A percentile compares a stretch with the other conserved stretches of the same genome.
Evolutionary conservation across 2,797 vertebrate species (phyloP).

Genomic region (Smutsia gigantea): DNA sequence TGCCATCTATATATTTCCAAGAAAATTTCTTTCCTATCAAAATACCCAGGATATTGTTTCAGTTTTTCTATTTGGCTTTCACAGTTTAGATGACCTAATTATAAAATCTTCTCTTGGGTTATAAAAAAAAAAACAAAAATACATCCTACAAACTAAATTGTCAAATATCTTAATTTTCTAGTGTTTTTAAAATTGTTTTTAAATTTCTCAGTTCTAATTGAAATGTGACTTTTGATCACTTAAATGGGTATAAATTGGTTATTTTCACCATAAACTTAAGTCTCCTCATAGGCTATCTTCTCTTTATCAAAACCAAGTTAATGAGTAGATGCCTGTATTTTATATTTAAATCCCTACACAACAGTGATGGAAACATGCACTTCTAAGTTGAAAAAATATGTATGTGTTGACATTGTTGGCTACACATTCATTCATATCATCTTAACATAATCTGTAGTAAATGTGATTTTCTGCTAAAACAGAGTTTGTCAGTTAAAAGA

Average conservation of each 20-base stretch:
- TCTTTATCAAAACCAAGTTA: constrained; percentile 28
- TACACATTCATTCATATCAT: constrained; percentile 38
- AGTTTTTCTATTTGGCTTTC: neutral
- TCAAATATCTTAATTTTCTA: neutral
- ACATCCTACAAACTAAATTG: neutral
- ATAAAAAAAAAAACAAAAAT: neutral
- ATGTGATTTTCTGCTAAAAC: constrained; percentile 66
- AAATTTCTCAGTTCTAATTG: neutral
- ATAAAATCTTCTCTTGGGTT: neutral
- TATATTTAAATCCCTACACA: neutral
- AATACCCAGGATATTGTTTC: neutral
- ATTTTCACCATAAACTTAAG: neutral
- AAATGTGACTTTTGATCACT: neutral
- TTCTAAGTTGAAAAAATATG: constrained; percentile 41
- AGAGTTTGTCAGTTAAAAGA: constrained; percentile 80
- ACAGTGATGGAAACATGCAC: constrained; percentile 9
- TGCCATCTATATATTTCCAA: neutral
- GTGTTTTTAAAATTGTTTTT: neutral
- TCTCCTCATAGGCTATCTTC: neutral
- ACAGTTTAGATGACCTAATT: constrained; percentile 4
- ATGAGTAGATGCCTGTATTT: constrained; percentile 21
- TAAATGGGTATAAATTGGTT: neutral
- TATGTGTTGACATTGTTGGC: constrained; percentile 46
- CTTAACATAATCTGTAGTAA: constrained; percentile 64
- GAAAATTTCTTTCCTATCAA: neutral